Percentiles rank a stretch among this genome's conserved stretches.
phyloP scores from a whole-genome alignment of 2,113 vertebrate genomes.

The Cairina moschata region DNA sequence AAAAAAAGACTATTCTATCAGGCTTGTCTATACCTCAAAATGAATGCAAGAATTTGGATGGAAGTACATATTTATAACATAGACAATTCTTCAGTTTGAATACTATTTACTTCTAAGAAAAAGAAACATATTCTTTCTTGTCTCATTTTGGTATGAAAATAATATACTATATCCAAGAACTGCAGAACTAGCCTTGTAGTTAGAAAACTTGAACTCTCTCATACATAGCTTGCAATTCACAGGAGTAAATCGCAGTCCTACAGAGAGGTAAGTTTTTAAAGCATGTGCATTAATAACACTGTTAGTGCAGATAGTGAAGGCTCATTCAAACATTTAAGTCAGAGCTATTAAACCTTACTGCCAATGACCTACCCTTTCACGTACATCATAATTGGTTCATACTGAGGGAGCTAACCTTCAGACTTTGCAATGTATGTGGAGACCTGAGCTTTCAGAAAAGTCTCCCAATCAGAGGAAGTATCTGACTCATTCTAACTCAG shows the following conservation, averaged over 20 bases:
- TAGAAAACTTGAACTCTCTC: background rate
- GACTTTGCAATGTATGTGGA: background rate
- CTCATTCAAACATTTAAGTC: background rate
- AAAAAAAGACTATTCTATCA: background rate
- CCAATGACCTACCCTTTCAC: background rate
- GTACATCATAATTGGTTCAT: background rate
- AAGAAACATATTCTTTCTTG: background rate
- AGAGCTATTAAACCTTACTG: background rate
- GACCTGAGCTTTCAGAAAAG: background rate
- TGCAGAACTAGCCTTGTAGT: background rate
- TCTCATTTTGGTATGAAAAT: background rate
- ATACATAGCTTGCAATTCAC: background rate
- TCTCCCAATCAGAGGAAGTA: background rate
- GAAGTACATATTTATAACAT: background rate
- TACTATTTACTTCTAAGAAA: background rate
- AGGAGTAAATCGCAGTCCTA: background rate
- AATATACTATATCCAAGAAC: background rate
- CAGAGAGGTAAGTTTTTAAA: background rate
- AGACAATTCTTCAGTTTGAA: background rate
- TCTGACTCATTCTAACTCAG: background rate
- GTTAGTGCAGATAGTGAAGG: background rate
- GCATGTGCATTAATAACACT: background rate
- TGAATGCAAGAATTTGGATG: background rate
- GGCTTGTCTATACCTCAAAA: background rate
- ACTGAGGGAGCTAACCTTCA: background rate